Evolutionary conservation across 1,140 invertebrate species (phyloP).

Genomic region (Euwallacea similis): DNA sequence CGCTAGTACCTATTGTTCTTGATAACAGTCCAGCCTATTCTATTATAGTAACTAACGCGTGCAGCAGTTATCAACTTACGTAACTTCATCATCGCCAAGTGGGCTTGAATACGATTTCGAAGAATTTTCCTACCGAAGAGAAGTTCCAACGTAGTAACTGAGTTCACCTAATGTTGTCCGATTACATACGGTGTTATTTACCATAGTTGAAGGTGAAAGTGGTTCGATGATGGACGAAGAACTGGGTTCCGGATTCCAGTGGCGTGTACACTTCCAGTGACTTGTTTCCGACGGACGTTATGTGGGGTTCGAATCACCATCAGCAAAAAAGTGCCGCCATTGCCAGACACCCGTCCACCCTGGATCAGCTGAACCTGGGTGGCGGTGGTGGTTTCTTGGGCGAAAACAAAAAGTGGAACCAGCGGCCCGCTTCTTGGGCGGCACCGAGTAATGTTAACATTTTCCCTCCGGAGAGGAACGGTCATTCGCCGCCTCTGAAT

Average conservation of each 20-base stretch:
- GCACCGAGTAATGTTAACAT: conserved; percentile 42
- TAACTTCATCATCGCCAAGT: background rate
- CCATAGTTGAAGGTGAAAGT: conserved; percentile 23
- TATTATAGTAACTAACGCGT: background rate
- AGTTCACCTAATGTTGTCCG: background rate
- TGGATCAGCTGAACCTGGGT: conserved; percentile 23
- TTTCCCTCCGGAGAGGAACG: conserved; percentile 37
- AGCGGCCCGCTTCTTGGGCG: conserved; percentile 46
- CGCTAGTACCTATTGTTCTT: conserved; percentile 14
- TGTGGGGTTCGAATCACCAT: conserved; percentile 25
- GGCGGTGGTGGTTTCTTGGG: conserved; percentile 44
- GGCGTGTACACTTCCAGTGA: conserved; percentile 11
- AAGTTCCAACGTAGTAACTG: background rate
- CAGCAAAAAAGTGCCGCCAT: conserved; percentile 29
- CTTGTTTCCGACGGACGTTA: conserved; percentile 18
- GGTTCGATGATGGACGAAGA: conserved; percentile 18
- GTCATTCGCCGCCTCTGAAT: conserved; percentile 14
- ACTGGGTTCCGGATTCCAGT: conserved; percentile 6
- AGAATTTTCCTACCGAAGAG: background rate
- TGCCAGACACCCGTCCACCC: conserved; percentile 39
- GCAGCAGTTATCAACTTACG: background rate
- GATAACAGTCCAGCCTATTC: conserved; percentile 8
- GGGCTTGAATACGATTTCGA: background rate
- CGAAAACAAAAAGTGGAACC: conserved; percentile 46
- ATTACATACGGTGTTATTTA: background rate